Evolutionary conservation across 92 coral and sea anemone genomes (phyloP), one percentile per base, ranked within the genome.

Genomic region (Desmophyllum pertusum): DNA sequence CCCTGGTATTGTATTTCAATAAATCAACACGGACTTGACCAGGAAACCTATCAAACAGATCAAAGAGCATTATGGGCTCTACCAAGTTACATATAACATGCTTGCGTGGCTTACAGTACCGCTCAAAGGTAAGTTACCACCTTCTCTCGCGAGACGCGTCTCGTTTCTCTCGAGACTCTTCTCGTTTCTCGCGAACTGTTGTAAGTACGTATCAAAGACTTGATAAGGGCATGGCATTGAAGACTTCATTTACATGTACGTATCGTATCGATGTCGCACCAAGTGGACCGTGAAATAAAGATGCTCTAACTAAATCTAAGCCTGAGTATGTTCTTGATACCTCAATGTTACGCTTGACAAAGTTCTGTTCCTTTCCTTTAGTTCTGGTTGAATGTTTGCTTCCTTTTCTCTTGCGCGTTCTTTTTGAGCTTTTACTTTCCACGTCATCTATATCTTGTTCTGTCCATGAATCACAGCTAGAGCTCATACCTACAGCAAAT

Each of bases 271-370:
- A 50, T 13, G 13, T 0, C 55, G 18, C 13, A 50, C 2, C 15
- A 50, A 10, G 3, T 21, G 55, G 55, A 3, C 55, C 3, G 55
- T 3, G 18, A 21, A 50, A 50, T 50, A 6, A 50, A 15, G 13
- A 50, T 50, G 13, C 18, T 50, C 13, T 15, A 50, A 50, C 13
- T 3, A 50, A 50, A 50, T 13, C 13, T 50, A 50, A 50, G 18
- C 13, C 55, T 15, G 18, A 50, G 18, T 6, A 6, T 50, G 55
- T 50, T 13, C 7, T 3, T 10, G 13, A 50, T 70, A 96, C 98
- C 98, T 88, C 85, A 72, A 92, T 96, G 83, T 96, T 96, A 35
- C 99, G 78, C 81, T 92, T 93, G 10, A 96, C 88, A 87, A 94
- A 96, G 75, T 96, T 95, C 41, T 85, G 94, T 61, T 81, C 83